phyloP scores from a whole-genome alignment of 2,888 invertebrate genomes.

The Eristalis intricaria region DNA sequence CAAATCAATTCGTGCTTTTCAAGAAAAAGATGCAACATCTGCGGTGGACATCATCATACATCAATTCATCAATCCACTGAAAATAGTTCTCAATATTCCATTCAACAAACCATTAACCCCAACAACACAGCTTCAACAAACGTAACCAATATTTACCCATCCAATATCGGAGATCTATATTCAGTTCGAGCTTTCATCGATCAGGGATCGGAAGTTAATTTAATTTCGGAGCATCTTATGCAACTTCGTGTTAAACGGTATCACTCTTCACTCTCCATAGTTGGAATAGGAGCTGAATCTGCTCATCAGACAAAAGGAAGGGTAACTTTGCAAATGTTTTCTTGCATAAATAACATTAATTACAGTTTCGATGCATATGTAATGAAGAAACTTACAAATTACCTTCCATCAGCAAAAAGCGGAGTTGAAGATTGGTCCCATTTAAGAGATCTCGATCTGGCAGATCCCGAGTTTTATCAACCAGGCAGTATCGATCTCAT shows the following conservation, averaged over 20 bases:
- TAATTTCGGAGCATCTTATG: neutral
- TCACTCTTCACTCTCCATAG: neutral
- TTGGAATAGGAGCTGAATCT: constrained; percentile 13
- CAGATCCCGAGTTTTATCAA: too few relatives aligned
- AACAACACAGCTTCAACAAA: neutral
- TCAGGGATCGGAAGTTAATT: neutral
- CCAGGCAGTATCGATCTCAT: too few relatives aligned
- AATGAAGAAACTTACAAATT: too few relatives aligned
- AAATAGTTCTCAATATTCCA: neutral
- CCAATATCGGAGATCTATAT: neutral
- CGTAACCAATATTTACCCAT: neutral
- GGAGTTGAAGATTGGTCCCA: neutral
- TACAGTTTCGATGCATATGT: constrained; percentile 4
- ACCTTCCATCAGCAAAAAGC: too few relatives aligned
- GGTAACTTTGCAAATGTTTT: constrained; percentile 2
- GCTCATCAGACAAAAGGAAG: neutral
- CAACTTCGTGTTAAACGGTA: neutral
- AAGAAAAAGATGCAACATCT: constrained; percentile 30
- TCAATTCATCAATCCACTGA: constrained; percentile 4
- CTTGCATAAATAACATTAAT: constrained; percentile 7
- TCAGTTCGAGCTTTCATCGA: neutral
- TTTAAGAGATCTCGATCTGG: neutral
- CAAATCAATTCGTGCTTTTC: neutral
- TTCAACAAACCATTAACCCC: neutral
- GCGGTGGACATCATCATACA: constrained; percentile 26